Evolutionary conservation across 2,888 invertebrate species (phyloP), one percentile per base, ranked within the genome.

Genomic region (Eupithecia centaureata): DNA sequence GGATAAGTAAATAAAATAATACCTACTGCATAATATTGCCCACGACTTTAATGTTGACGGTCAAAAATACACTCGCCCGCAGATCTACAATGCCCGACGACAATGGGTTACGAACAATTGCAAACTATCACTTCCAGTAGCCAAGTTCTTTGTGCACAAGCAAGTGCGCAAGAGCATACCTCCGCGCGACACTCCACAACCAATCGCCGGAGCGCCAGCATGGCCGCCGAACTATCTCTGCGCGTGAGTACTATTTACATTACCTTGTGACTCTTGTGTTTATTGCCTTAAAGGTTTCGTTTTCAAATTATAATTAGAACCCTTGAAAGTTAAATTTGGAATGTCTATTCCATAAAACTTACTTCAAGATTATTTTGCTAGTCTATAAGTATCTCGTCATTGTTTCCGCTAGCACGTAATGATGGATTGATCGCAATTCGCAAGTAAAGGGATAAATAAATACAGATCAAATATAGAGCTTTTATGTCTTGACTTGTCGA

Each of bases 181-280:
- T 72, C 80, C 76, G 81, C 82, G 82, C 82, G 76, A 87, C 89
- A 89, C 88, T 90, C 86, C 71, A 82, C 82, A 75, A 86, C 84
- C 88, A 86, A 80, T 88, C 91, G 89, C 85, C 88, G 86, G 76
- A 78, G 82, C 80, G 88, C 84, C 90, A 89, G 86, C 90, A 90
- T 90, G 90, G 82, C 85, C 79, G 80, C 80, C 82, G 78, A 79
- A 75, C 82, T 79, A 78, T 79, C 80, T 74, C 76, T 86, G 77
- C 85, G 82, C 83, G 89, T 89, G 82, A 88, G 88, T 89, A 68
- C 57, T 65, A 65, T 69, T 71, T 66, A 69, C 63, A 61, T 64
- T 67, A 59, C 51, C 64, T 54, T 42, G 62, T 38, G 27, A 63
- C 57, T 59, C 54, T 22, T 18, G 18, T 28, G 15, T 15, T 27